Evolutionary conservation across 2,888 invertebrate genomes (phyloP), one percentile per base, ranked within the genome.

Genomic region (Nomada flava): DNA sequence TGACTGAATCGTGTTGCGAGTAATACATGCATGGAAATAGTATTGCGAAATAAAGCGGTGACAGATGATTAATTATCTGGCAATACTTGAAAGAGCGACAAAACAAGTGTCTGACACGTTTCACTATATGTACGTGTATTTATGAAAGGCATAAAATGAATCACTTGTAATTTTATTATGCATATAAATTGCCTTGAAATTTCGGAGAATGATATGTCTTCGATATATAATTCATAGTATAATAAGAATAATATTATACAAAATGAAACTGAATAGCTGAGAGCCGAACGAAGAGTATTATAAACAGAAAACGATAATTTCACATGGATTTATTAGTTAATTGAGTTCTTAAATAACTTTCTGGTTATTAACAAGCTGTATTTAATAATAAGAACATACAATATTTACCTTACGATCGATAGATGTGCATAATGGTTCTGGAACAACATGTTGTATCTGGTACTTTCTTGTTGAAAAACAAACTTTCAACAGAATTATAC

Each of bases 21-120:
- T 44, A n/a, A 59, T 57, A 60, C 10, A 71, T 7, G 9, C 29
- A 29, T 18, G 23, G 26, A 73, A 26, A 67, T 7, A 42, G 20
- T 57, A 42, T 65, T 42, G 65, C 42, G 36, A 67, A 65, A 62
- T 63, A 2, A 63, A 57, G 11, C 15, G 36, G 2, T 67, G 20
- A 36, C 23, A 26, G 23, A 44, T 72, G 29, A 76, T 72, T 76
- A 52, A 68, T 62, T 62, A 53, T 52, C 59, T 23, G 7, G 20
- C 4, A 47, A 63, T 42, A 18, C 20, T 47, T 63, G 29, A 36
- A 23, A 23, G 15, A 55, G 7, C 23, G 29, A 23, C 4, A 23
- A 44, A 36, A 63, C 47, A 29, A 36, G 18, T 20, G 47, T 36
- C 42, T 15, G 23, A 53, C 20, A 13, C 36, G 18, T 62, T 52